Percentiles rank a stretch among this genome's conserved stretches.
Evolutionary conservation across 1,140 invertebrate genomes (phyloP).

Genomic region (Pseudobourletiella spinata): DNA sequence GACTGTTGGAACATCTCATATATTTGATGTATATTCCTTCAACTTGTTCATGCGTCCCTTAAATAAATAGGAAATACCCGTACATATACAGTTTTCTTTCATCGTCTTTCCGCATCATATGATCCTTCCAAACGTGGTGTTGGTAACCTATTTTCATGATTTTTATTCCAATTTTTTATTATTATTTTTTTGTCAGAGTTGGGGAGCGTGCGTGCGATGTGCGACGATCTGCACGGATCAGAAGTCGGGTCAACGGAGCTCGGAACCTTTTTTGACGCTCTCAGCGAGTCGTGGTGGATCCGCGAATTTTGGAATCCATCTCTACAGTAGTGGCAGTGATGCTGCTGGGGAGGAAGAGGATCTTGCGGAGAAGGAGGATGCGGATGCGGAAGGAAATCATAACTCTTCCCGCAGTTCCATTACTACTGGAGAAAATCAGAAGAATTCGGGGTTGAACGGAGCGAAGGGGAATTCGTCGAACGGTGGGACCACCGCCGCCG

Average conservation of each 20-base stretch:
- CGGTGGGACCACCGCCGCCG: not conserved
- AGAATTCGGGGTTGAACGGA: not conserved
- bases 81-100: too few species aligned
- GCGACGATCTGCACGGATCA: conserved; percentile 93
- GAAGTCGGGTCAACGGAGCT: conserved; percentile 62
- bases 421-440: not conserved
- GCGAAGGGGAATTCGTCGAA: not conserved
- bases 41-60: too few species aligned
- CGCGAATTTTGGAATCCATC: conserved; percentile 67
- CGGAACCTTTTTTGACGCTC: conserved; percentile 75
- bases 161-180: not conserved
- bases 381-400: not conserved
- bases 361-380: not conserved
- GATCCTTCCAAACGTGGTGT: too few species aligned
- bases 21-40: too few species aligned
- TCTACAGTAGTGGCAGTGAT: conserved; percentile 37
- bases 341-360: not conserved
- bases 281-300: conserved; percentile 62
- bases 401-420: not conserved
- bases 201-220: conserved; percentile 73
- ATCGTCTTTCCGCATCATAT: too few species aligned
- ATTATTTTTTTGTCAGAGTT: conserved; percentile 48
- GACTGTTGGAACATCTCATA: too few species aligned
- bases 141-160: too few species aligned
- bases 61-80: too few species aligned